These are phyloP conservation scores for Sterna hirundo DNA, from an alignment of 2,113 vertebrate species.

Conservation along the genomic window DNA sequence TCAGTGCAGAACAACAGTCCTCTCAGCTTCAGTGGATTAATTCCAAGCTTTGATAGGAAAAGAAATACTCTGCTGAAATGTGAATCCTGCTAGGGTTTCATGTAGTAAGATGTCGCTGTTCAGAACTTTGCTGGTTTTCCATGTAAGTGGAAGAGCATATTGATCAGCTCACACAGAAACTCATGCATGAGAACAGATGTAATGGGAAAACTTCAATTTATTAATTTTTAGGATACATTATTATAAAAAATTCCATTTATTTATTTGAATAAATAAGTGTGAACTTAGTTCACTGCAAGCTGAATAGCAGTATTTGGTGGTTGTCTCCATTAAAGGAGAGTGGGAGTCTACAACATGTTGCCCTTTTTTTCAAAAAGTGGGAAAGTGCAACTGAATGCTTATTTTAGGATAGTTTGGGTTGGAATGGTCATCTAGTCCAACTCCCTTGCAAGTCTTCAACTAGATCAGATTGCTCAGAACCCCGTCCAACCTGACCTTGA, in stretches of 20 bases:
- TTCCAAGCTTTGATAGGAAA: not conserved
- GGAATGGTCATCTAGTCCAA: not conserved
- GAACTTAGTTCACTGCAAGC: not conserved
- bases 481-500: not conserved
- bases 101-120: not conserved
- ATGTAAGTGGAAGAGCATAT: not conserved
- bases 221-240: not conserved
- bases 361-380: not conserved
- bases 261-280: not conserved
- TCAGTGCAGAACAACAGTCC: not conserved
- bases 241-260: not conserved
- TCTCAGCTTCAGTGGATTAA: not conserved
- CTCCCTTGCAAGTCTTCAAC: not conserved
- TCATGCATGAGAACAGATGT: not conserved
- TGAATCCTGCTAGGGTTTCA: not conserved
- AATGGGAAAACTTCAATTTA: not conserved
- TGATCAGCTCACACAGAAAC: not conserved
- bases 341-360: not conserved
- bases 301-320: not conserved
- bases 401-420: not conserved
- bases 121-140: not conserved
- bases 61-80: not conserved
- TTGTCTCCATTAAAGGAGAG: not conserved
- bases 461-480: not conserved
- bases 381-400: not conserved